Conservation (phyloP, 2,888 invertebrate species). For the Gari tellinella region DNA sequence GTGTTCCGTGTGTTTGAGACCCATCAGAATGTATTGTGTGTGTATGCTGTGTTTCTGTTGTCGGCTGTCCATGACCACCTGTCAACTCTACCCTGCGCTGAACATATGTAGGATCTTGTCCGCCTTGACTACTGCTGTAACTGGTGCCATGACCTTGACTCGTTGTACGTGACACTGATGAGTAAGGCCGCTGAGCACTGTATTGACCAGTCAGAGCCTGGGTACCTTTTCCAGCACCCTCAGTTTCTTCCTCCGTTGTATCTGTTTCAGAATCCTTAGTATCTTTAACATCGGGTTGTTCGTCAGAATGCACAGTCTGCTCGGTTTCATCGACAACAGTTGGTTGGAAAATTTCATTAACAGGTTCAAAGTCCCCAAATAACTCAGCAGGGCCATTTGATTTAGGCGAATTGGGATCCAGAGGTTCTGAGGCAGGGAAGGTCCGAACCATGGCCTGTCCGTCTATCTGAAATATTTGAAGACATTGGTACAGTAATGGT, state of each 20-base stretch:
- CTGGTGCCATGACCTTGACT: too few relatives aligned
- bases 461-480: too few relatives aligned
- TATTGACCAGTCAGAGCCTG: too few relatives aligned
- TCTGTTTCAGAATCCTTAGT: background rate
- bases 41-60: background rate
- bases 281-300: too few relatives aligned
- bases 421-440: slow-evolving; percentile 46
- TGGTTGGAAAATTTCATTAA: slow-evolving; percentile 50
- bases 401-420: slow-evolving; percentile 21
- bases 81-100: background rate
- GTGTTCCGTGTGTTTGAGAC: too few relatives aligned
- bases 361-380: slow-evolving; percentile 39
- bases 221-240: background rate
- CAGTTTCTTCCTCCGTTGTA: background rate
- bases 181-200: too few relatives aligned
- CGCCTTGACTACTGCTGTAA: background rate
- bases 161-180: too few relatives aligned
- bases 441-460: slow-evolving; percentile 27
- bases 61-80: background rate
- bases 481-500: too few relatives aligned
- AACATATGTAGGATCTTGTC: background rate
- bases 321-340: slow-evolving; percentile 28
- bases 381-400: slow-evolving; percentile 14
- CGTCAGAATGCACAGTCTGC: too few relatives aligned
- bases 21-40: too few relatives aligned